Conservation (phyloP, 1,140 invertebrate species). For the Drosophila burlai region DNA sequence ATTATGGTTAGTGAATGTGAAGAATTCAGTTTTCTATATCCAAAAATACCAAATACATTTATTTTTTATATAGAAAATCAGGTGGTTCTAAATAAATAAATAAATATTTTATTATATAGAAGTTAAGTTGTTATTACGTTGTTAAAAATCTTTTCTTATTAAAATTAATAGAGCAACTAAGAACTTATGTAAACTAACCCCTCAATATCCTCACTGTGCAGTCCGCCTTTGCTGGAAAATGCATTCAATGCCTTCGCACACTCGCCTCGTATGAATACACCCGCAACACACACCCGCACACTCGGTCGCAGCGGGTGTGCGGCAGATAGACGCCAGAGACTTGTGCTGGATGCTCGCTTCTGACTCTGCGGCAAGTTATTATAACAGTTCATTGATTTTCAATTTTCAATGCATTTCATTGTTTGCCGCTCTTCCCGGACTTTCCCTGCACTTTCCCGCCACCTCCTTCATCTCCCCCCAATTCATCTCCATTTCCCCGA, state of each 20-base stretch:
- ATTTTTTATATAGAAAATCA: too few species aligned
- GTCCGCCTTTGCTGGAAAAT: conserved; percentile 39
- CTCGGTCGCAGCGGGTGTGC: background rate
- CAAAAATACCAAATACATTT: too few species aligned
- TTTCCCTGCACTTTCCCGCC: background rate
- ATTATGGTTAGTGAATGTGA: too few species aligned
- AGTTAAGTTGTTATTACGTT: too few species aligned
- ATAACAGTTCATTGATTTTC: conserved; percentile 83
- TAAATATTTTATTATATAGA: too few species aligned
- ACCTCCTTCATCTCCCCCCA: background rate
- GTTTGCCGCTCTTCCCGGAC: conserved; percentile 54
- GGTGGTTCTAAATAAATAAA: too few species aligned
- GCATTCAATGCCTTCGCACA: conserved; percentile 41
- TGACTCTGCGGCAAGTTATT: conserved; percentile 80
- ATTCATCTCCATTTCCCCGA: conserved; percentile 4
- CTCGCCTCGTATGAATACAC: conserved; percentile 39
- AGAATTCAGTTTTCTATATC: too few species aligned
- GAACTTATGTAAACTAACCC: too few species aligned
- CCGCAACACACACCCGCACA: background rate
- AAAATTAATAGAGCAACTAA: background rate
- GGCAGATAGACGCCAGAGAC: conserved; percentile 22
- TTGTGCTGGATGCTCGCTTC: conserved; percentile 49
- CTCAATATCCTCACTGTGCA: conserved; percentile 31
- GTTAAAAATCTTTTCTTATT: background rate
- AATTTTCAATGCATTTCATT: conserved; percentile 82